A percentile compares a stretch with the other conserved stretches of the same genome.
Conservation (phyloP, 2,113 vertebrate species). For the Eubucco bourcierii region DNA sequence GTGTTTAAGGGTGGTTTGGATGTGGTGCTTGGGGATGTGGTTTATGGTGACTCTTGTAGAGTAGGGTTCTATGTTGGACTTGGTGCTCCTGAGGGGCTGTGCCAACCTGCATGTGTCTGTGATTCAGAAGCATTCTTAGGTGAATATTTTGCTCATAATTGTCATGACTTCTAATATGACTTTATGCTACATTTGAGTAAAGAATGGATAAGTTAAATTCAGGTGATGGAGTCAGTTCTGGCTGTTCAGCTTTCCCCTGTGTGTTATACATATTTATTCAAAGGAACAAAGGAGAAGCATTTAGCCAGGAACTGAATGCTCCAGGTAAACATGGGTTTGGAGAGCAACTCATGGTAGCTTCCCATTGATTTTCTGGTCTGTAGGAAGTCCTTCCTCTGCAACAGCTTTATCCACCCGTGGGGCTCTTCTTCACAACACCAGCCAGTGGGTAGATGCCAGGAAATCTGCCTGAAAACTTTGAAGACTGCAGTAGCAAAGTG, state of each 20-base stretch:
- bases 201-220: neutral
- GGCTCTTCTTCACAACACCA: neutral
- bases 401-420: neutral
- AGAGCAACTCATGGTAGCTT: neutral
- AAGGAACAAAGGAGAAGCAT: constrained; percentile 3
- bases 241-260: neutral
- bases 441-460: neutral
- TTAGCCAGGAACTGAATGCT: constrained; percentile 11
- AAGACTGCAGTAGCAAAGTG: neutral
- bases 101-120: too few relatives aligned
- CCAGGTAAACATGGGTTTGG: neutral
- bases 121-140: neutral
- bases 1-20: too few relatives aligned
- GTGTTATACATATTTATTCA: constrained; percentile 1
- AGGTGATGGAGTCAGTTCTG: neutral
- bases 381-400: constrained; percentile 25
- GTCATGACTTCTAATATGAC: neutral
- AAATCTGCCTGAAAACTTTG: neutral
- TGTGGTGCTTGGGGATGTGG: too few relatives aligned
- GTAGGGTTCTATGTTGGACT: too few relatives aligned
- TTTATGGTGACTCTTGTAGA: too few relatives aligned
- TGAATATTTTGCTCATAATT: constrained; percentile 9
- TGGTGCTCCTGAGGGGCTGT: too few relatives aligned
- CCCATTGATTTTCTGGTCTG: neutral
- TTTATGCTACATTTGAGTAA: neutral